Evolutionary conservation across 2,797 vertebrate species (phyloP).

Genomic region (Pangasius mekongensis): DNA sequence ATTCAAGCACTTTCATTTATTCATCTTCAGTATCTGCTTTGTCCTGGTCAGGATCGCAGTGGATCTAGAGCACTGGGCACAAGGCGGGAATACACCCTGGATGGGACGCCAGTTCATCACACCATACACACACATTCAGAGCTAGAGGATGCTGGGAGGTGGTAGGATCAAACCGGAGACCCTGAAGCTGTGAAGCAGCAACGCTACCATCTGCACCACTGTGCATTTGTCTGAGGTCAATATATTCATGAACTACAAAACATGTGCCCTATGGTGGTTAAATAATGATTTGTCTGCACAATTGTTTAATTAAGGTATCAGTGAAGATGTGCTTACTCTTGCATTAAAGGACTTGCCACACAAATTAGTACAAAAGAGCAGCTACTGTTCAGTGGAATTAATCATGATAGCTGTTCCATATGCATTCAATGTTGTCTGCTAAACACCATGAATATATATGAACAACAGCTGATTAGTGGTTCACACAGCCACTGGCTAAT

Average conservation of each 20-base stretch:
- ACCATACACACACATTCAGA: not conserved
- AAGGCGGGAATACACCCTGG: not conserved
- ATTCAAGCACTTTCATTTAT: not conserved
- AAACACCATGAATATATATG: conserved; percentile 51
- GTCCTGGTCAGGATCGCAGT: not conserved
- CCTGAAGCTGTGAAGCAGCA: not conserved
- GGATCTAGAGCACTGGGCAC: not conserved
- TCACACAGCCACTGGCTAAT: conserved; percentile 44
- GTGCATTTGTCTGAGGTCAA: conserved; percentile 27
- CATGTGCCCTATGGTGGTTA: conserved; percentile 36
- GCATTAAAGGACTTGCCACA: conserved; percentile 41
- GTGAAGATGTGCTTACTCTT: conserved; percentile 41
- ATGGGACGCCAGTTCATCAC: not conserved
- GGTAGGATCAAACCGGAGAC: not conserved
- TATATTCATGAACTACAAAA: conserved; percentile 28
- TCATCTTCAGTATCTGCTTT: not conserved
- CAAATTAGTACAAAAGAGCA: conserved; percentile 45
- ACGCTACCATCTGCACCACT: not conserved
- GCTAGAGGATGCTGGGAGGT: not conserved
- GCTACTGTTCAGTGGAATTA: conserved; percentile 24
- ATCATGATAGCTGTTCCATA: conserved; percentile 45
- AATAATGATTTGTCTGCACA: conserved; percentile 36
- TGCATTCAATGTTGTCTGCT: conserved; percentile 40
- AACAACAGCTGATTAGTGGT: conserved; percentile 43
- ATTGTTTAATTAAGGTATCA: conserved; percentile 42